Evolutionary conservation across 2,888 invertebrate genomes (phyloP).

Genomic region (Cosmia pyralina): DNA sequence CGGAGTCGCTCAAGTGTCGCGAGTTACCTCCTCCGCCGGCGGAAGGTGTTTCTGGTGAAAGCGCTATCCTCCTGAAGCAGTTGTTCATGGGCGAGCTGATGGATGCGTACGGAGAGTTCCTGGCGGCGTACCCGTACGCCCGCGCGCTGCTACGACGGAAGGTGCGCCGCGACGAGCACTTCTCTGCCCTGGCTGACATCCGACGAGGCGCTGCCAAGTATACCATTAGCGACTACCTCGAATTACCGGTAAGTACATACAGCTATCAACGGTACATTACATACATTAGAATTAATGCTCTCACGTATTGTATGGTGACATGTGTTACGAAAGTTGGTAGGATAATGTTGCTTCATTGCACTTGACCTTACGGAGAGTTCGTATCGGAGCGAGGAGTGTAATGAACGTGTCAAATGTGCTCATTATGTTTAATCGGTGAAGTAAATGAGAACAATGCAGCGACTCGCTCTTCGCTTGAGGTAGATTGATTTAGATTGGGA

Average conservation of each 20-base stretch:
- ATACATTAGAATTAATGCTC: conserved; percentile 60
- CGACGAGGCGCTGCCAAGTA: conserved; percentile 92
- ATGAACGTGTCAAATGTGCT: conserved; percentile 83
- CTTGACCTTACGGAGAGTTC: conserved; percentile 78
- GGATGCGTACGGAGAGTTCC: conserved; percentile 92
- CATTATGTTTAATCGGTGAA: conserved; percentile 83
- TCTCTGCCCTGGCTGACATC: conserved; percentile 92
- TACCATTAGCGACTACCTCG: conserved; percentile 91
- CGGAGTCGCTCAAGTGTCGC: conserved; percentile 81
- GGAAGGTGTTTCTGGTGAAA: conserved; percentile 80
- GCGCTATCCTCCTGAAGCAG: conserved; percentile 87
- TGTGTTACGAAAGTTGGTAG: conserved; percentile 70
- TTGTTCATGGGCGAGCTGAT: conserved; percentile 92
- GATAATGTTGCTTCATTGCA: conserved; percentile 76
- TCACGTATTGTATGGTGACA: conserved; percentile 63
- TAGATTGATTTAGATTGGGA: conserved; percentile 85
- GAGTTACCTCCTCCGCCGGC: conserved; percentile 83
- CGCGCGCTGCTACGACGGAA: conserved; percentile 91
- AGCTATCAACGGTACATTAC: conserved; percentile 56
- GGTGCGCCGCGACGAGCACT: conserved; percentile 91
- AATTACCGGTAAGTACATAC: conserved; percentile 92
- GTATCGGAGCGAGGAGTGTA: conserved; percentile 70
- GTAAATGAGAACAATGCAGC: conserved; percentile 83
- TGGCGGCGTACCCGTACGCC: conserved; percentile 91
- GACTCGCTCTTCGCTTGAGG: conserved; percentile 71